These are phyloP conservation scores for Platycheirus albimanus DNA, from an alignment of 2,888 invertebrate species.

Conservation along the genomic window DNA sequence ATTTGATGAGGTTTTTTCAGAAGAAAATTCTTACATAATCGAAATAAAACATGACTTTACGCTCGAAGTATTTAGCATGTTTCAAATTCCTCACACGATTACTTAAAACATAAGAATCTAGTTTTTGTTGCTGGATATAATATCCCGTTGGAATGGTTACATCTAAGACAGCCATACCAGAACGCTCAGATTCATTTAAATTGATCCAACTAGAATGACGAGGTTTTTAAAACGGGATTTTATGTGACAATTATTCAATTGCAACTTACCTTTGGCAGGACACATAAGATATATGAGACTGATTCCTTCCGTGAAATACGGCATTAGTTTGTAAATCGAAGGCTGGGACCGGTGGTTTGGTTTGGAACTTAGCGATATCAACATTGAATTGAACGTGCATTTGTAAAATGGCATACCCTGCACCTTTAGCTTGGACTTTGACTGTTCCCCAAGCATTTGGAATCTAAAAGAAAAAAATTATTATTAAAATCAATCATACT, in stretches of 20 bases:
- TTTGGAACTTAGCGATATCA: constrained; percentile 90
- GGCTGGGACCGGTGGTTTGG: constrained; percentile 89
- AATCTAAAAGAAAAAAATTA: constrained; percentile 85
- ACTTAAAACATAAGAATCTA: constrained; percentile 91
- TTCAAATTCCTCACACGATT: constrained; percentile 89
- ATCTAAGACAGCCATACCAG: constrained; percentile 92
- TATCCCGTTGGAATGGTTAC: constrained; percentile 93
- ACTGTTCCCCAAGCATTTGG: constrained; percentile 95
- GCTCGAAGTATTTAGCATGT: constrained; percentile 90
- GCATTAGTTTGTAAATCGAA: constrained; percentile 89
- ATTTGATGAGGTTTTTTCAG: no score
- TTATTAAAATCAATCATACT: no score
- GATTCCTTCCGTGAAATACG: constrained; percentile 91
- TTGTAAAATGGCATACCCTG: constrained; percentile 94
- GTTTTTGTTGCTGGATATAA: constrained; percentile 92
- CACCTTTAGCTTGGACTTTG: constrained; percentile 93
- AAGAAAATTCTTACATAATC: constrained; percentile 92
- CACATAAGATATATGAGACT: constrained; percentile 92
- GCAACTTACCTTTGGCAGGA: constrained; percentile 91
- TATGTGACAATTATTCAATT: no score
- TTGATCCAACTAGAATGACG: constrained; percentile 94
- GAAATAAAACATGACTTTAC: constrained; percentile 94
- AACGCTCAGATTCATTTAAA: constrained; percentile 88
- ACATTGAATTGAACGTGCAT: constrained; percentile 94
- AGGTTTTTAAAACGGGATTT: no score